Evolutionary conservation across 2,888 invertebrate genomes (phyloP), one percentile per base, ranked within the genome.

Genomic region (Congeria kusceri): DNA sequence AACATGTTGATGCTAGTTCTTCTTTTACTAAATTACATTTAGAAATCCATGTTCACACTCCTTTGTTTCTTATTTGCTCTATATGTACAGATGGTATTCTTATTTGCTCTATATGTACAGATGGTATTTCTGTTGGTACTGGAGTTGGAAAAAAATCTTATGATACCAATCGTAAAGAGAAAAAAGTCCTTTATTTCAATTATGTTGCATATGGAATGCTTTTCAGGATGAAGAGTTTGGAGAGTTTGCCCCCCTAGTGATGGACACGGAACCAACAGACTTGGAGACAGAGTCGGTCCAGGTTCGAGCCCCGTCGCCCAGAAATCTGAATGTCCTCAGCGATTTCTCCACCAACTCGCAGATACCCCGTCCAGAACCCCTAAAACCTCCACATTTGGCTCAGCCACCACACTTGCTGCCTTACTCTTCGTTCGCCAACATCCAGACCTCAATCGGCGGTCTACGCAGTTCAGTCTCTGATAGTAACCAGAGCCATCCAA

Each of bases 241-340:
- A 67, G 87, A 86, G 68, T 86, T 85, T 56, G 77, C 83, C 75
- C 86, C 87, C 53, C 78, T 87, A 39, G 85, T 87, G 20, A 83
- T 87, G 73, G 87, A 87, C 76, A 85, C 84, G 3, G 66, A 65
- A 20, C 28, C 69, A 65, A 65, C 63, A 56, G 69, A 75, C 11
- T 70, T 63, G 29, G 71, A 53, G 3, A 32, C 58, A 11, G 62
- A 66, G 13, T 27, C 59, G 15, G 39, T 39, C 39, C 39, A 39
- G 9, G 39, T 3, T 5, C 65, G 23, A 25, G 46, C 71, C 47
- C 64, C 64, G 47, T 59, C 83, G 63, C 64, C 81, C 62, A 66
- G 73, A 76, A 72, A 83, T 82, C 77, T 82, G 78, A 71, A 70
- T 59, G 25, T 64, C 25, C 63, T 32, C 47, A 39, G 65, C 74